Evolutionary conservation across 2,113 vertebrate species (phyloP).

Genomic region (Syngnathus typhle): DNA sequence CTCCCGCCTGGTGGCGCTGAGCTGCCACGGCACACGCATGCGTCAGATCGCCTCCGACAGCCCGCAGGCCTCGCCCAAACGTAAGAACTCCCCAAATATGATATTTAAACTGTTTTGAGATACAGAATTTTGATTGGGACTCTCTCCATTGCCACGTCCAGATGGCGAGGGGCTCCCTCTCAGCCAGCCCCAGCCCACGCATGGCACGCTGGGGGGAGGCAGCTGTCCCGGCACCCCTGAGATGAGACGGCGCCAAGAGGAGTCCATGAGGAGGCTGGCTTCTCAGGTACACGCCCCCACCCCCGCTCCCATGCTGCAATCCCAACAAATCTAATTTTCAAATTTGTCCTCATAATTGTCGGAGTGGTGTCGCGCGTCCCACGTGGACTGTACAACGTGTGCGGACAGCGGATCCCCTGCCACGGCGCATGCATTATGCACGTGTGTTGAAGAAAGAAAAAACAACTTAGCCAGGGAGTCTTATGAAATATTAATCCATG

Average conservation of each 20-base stretch:
- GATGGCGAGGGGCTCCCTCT: conserved; percentile 91
- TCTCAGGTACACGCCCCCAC: conserved; percentile 77
- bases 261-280: conserved; percentile 89
- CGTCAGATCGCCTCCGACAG: conserved; percentile 95
- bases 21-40: conserved; percentile 96
- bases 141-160: conserved; percentile 52
- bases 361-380: neutral
- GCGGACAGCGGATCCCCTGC: conserved; percentile 20
- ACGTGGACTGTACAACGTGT: neutral
- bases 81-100: conserved; percentile 53
- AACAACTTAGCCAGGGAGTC: conserved; percentile 69
- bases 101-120: neutral
- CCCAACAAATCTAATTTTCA: neutral
- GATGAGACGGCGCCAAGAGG: conserved; percentile 92
- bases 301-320: too few species aligned
- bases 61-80: conserved; percentile 93
- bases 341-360: neutral
- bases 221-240: conserved; percentile 97
- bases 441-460: conserved; percentile 74
- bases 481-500: conserved; percentile 73
- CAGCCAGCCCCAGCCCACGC: conserved; percentile 83
- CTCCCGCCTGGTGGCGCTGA: conserved; percentile 92
- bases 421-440: conserved; percentile 69
- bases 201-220: conserved; percentile 85
- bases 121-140: neutral